Evolutionary conservation across 2,888 invertebrate genomes (phyloP).

Genomic region (Microplitis manilae): DNA sequence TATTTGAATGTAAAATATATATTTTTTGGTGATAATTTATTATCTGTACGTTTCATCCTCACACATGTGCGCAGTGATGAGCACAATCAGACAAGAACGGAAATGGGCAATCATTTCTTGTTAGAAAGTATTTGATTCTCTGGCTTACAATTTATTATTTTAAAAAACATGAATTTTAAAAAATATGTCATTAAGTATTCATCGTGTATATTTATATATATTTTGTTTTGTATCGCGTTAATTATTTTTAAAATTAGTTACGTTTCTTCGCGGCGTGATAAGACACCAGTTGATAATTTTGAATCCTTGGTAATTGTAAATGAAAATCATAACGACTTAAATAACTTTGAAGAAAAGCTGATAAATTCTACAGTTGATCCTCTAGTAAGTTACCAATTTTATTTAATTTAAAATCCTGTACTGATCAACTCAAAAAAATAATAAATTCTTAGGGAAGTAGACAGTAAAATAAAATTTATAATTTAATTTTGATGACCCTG

Average conservation of each 20-base stretch:
- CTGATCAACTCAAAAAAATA: too few species aligned
- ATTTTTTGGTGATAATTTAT: background rate
- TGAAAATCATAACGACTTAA: background rate
- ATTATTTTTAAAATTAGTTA: constrained; percentile 4
- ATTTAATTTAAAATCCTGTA: too few species aligned
- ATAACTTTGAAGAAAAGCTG: background rate
- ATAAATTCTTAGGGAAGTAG: too few species aligned
- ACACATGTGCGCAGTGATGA: background rate
- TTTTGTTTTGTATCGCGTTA: background rate
- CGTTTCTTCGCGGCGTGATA: background rate
- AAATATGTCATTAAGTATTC: background rate
- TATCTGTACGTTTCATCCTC: background rate
- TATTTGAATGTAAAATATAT: background rate
- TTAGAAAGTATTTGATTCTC: background rate
- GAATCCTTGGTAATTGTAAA: background rate
- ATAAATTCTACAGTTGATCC: background rate
- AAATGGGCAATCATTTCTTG: background rate
- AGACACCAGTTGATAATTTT: background rate
- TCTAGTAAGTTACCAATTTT: background rate
- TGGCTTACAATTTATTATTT: background rate
- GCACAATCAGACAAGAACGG: background rate
- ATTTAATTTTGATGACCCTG: too few species aligned
- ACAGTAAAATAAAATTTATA: too few species aligned
- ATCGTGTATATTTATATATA: background rate
- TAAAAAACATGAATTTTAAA: background rate